Percentiles rank a stretch among this genome's conserved stretches.
phyloP scores from a whole-genome alignment of 2,113 vertebrate species.

The Uropsilus gracilis region DNA sequence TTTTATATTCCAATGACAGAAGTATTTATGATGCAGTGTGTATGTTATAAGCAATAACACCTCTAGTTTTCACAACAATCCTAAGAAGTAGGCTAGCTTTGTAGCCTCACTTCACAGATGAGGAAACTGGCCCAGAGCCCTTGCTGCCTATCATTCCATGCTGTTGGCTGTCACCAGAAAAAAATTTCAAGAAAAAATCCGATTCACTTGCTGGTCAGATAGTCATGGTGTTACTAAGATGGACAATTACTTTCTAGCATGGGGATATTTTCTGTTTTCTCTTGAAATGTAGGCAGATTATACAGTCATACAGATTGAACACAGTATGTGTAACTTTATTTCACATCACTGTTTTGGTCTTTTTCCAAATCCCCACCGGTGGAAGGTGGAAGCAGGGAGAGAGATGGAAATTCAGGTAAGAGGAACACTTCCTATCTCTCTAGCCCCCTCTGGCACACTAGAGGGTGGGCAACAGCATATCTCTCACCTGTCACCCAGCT shows the following conservation, averaged over 20 bases:
- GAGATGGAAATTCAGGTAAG: no score
- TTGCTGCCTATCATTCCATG: background rate
- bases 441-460: no score
- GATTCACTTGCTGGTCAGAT: background rate
- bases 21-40: background rate
- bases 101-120: background rate
- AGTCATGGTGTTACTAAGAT: background rate
- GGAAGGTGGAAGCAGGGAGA: no score
- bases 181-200: background rate
- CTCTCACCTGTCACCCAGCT: no score
- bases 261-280: background rate
- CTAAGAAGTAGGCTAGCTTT: background rate
- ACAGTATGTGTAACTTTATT: background rate
- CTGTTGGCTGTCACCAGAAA: background rate
- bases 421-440: no score
- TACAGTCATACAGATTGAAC: conserved; percentile 32
- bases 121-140: background rate
- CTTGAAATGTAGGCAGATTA: background rate
- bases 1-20: background rate
- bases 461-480: no score
- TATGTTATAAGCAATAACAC: background rate
- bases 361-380: background rate
- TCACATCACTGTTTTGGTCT: background rate
- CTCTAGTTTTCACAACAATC: background rate
- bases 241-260: background rate